A percentile compares a stretch with the other conserved stretches of the same genome.
Conservation (phyloP, 2,113 vertebrate species). For the Anarrhichthys ocellatus region DNA sequence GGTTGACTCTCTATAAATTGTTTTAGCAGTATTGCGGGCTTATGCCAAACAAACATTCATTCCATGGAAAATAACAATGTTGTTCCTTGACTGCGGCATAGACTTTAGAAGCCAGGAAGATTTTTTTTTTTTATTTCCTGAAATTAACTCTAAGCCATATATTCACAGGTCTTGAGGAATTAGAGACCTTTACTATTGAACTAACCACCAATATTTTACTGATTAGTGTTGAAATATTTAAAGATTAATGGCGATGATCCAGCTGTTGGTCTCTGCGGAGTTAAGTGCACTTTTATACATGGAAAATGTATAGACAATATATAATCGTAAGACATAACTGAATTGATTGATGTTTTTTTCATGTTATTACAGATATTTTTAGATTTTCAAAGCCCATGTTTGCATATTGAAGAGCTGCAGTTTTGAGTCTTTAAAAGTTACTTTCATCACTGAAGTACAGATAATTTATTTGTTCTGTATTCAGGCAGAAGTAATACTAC, state of each 20-base stretch:
- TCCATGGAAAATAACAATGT: slow-evolving; percentile 29
- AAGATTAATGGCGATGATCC: slow-evolving; percentile 81
- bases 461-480: slow-evolving; percentile 61
- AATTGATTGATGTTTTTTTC: not conserved
- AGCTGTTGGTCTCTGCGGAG: slow-evolving; percentile 69
- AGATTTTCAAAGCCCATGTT: slow-evolving; percentile 1
- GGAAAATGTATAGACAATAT: not conserved
- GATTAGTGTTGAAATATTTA: slow-evolving; percentile 87
- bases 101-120: not conserved
- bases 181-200: slow-evolving; percentile 82
- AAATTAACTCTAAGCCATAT: slow-evolving; percentile 68
- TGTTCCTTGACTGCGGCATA: slow-evolving; percentile 1
- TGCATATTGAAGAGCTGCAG: not conserved
- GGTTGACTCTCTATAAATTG: slow-evolving; percentile 38
- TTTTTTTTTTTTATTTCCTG: not conserved
- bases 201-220: slow-evolving; percentile 88
- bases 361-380: not conserved
- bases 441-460: slow-evolving; percentile 41
- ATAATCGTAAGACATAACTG: not conserved
- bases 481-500: slow-evolving; percentile 70
- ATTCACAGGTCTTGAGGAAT: slow-evolving; percentile 79
- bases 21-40: slow-evolving; percentile 20
- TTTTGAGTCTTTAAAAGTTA: slow-evolving; percentile 42
- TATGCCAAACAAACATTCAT: slow-evolving; percentile 26
- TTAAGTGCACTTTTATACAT: not conserved